Evolutionary conservation across 2,113 vertebrate species (phyloP).

Genomic region (Gallinago jamesoni): DNA sequence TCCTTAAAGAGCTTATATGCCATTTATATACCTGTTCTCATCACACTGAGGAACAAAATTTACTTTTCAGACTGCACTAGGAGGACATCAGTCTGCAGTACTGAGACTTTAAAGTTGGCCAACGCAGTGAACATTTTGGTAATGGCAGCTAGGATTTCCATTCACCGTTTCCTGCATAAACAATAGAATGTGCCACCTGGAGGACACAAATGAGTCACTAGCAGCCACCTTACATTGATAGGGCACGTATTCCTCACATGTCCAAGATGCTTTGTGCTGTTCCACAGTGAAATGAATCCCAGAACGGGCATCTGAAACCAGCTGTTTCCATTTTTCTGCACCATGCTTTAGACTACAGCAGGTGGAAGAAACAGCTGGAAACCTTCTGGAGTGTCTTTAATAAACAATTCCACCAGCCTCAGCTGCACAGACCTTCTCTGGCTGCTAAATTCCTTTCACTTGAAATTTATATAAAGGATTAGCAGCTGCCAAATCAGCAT

Average conservation of each 20-base stretch:
- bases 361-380: constrained; percentile 56
- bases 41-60: neutral
- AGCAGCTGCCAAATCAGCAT: neutral
- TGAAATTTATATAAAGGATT: constrained; percentile 50
- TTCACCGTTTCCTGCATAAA: neutral
- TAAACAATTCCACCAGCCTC: neutral
- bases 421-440: neutral
- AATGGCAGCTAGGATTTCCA: neutral
- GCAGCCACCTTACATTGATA: neutral
- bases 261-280: neutral
- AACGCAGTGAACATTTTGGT: neutral
- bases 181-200: neutral
- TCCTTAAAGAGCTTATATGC: neutral
- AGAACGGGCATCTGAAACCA: neutral
- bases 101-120: neutral
- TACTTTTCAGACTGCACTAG: neutral
- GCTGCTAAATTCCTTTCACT: constrained; percentile 38
- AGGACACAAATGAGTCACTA: neutral
- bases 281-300: neutral
- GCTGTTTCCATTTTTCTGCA: constrained; percentile 8
- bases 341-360: neutral
- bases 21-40: neutral
- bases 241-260: neutral
- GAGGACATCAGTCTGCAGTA: neutral
- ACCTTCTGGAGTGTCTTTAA: constrained; percentile 21